Percentiles rank a stretch among this genome's conserved stretches.
Conservation (phyloP, 2,113 vertebrate genomes). For the Sclerurus mexicanus region DNA sequence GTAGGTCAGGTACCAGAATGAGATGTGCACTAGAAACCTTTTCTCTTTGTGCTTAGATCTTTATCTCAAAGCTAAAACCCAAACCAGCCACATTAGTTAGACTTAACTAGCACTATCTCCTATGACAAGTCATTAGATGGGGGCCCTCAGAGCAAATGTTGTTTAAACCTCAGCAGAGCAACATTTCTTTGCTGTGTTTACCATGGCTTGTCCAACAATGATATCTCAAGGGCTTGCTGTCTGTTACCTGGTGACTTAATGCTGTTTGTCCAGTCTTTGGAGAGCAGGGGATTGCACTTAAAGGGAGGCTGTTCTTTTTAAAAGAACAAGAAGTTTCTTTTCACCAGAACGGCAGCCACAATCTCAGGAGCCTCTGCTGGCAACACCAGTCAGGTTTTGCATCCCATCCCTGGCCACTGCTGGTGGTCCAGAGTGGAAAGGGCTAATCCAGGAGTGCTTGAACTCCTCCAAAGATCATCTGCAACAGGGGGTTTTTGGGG, state of each 20-base stretch:
- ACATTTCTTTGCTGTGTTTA: slow-evolving; percentile 30
- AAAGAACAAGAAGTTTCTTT: not conserved
- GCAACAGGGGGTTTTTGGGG: not conserved
- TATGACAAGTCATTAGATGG: not conserved
- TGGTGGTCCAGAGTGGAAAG: not conserved
- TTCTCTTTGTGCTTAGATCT: not conserved
- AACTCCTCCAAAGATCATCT: not conserved
- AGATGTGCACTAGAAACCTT: not conserved
- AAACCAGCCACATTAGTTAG: not conserved
- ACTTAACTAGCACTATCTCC: not conserved
- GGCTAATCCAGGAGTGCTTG: not conserved
- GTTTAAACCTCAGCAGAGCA: not conserved
- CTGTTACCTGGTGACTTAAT: not conserved
- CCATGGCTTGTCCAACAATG: slow-evolving; percentile 13
- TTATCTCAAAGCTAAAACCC: not conserved
- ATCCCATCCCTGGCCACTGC: not conserved
- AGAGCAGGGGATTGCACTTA: not conserved
- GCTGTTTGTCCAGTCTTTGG: not conserved
- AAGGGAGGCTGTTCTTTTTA: not conserved
- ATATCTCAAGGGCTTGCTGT: not conserved
- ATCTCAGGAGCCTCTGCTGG: not conserved
- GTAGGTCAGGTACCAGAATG: not conserved
- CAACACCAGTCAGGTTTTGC: not conserved
- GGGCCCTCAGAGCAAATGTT: not conserved
- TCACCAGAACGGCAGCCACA: not conserved